These are phyloP conservation scores for Channa argus DNA, from an alignment of 2,113 vertebrate genomes.

Conservation along the genomic window DNA sequence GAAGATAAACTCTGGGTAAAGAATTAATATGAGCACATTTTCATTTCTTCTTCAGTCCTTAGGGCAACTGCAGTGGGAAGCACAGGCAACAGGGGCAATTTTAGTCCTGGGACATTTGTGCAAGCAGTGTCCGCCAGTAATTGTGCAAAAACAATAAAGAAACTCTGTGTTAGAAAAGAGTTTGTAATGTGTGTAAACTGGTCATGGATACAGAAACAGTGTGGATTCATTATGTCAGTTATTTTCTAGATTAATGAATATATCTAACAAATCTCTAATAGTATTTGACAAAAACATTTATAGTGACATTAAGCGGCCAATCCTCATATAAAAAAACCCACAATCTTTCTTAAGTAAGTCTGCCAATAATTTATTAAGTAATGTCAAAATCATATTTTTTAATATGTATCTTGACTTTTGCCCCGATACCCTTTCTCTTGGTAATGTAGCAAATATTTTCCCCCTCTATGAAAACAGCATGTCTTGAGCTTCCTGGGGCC, in stretches of 20 bases:
- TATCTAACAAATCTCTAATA: too few species aligned
- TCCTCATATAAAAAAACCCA: too few species aligned
- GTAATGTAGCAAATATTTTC: background rate
- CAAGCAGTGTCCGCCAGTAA: background rate
- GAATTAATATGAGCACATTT: background rate
- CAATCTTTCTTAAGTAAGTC: too few species aligned
- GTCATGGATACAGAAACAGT: background rate
- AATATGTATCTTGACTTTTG: constrained; percentile 6
- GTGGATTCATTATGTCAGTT: too few species aligned
- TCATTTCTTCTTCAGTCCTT: background rate
- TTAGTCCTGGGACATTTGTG: background rate
- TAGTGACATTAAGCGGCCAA: too few species aligned
- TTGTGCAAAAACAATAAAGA: background rate
- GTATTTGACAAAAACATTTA: too few species aligned
- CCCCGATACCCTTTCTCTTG: background rate
- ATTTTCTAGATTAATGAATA: too few species aligned
- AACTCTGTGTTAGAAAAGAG: background rate
- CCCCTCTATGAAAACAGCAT: constrained; percentile 4
- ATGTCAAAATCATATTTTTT: too few species aligned
- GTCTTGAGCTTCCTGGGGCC: constrained; percentile 4
- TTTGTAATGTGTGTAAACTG: background rate
- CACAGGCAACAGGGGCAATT: background rate
- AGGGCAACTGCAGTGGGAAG: background rate
- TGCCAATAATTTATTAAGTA: too few species aligned
- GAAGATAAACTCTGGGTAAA: background rate